Percentiles rank a stretch among this genome's conserved stretches.
These are phyloP conservation scores for Cheilinus undulatus DNA, from an alignment of 2,113 vertebrate species.

Conservation along the genomic window DNA sequence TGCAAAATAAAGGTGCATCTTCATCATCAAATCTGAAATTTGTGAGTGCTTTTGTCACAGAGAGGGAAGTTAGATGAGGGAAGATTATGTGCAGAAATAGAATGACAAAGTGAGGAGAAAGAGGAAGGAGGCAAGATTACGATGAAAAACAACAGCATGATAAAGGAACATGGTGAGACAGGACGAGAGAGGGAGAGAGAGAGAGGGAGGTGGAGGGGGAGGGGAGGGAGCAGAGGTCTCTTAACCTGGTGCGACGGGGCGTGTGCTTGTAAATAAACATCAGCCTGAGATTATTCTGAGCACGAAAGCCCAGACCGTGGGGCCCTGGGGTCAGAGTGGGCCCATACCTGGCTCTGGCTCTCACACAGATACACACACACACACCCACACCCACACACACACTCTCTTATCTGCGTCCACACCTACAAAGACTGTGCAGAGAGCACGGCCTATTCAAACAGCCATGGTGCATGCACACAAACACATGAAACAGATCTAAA, in stretches of 20 bases:
- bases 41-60: too few species aligned
- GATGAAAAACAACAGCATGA: too few species aligned
- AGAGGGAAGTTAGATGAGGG: too few species aligned
- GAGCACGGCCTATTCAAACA: slow-evolving; percentile 35
- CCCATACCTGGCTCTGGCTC: slow-evolving; percentile 65
- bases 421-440: slow-evolving; percentile 23
- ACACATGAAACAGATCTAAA: slow-evolving; percentile 24
- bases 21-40: too few species aligned
- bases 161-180: slow-evolving; percentile 29
- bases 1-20: too few species aligned
- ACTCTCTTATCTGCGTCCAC: slow-evolving; percentile 27
- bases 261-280: slow-evolving; percentile 84
- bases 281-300: slow-evolving; percentile 78
- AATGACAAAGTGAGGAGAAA: background rate
- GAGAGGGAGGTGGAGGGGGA: slow-evolving; percentile 15
- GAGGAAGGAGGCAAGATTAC: slow-evolving; percentile 25
- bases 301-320: slow-evolving; percentile 68
- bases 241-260: slow-evolving; percentile 82
- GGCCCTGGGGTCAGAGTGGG: slow-evolving; percentile 76
- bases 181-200: slow-evolving; percentile 1
- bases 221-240: slow-evolving; percentile 60
- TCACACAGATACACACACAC: background rate
- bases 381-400: slow-evolving; percentile 10
- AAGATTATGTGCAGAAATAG: background rate
- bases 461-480: slow-evolving; percentile 26